A percentile compares a stretch with the other conserved stretches of the same genome.
Evolutionary conservation across 2,113 vertebrate species (phyloP).

Genomic region (Albula goreensis): DNA sequence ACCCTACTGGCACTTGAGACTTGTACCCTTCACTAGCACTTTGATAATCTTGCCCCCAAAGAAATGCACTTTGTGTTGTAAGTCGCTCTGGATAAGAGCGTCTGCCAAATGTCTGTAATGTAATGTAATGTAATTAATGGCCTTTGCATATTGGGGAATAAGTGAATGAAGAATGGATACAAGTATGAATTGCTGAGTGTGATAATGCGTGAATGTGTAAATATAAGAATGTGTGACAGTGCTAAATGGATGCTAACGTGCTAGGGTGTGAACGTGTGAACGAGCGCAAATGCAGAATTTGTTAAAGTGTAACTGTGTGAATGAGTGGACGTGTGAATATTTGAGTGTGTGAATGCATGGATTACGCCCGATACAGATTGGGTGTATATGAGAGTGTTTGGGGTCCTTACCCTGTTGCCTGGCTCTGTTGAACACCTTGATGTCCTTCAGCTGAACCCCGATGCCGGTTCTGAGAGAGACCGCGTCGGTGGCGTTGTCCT

Average conservation of each 20-base stretch:
- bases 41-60: no score
- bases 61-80: no score
- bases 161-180: no score
- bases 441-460: constrained; percentile 95
- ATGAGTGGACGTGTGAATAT: no score
- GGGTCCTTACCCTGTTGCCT: constrained; percentile 82
- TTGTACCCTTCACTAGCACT: no score
- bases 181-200: background rate
- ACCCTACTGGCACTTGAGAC: no score
- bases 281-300: background rate
- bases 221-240: background rate
- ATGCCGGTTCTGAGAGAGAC: constrained; percentile 90
- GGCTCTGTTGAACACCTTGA: constrained; percentile 95
- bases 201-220: background rate
- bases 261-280: background rate
- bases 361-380: no score
- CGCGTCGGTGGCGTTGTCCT: constrained; percentile 91
- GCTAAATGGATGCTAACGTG: no score
- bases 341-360: background rate
- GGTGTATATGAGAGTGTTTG: background rate
- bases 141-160: no score
- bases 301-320: no score
- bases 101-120: background rate
- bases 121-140: background rate
- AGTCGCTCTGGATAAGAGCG: no score